Conservation (phyloP, 2,888 invertebrate species). For the Drosophila emarginata region DNA sequence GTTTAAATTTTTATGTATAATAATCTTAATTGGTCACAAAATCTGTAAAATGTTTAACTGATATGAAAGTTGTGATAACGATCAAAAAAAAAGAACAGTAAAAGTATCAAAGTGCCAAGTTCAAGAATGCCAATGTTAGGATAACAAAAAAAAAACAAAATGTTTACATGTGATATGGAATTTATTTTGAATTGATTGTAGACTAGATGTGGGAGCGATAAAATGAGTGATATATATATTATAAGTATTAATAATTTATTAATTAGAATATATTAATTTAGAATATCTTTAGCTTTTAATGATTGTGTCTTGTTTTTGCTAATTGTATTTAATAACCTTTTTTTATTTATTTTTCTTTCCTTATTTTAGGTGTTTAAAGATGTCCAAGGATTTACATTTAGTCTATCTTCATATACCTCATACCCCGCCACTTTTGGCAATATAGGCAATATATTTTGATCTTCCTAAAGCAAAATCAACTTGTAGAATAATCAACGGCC, state of each 20-base stretch:
- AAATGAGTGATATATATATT: too few relatives aligned
- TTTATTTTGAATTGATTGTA: too few relatives aligned
- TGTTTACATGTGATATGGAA: background rate
- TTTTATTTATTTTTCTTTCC: background rate
- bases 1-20: too few relatives aligned
- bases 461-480: background rate
- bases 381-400: slow-evolving; percentile 29
- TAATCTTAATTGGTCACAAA: too few relatives aligned
- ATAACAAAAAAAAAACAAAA: background rate
- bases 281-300: background rate
- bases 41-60: background rate
- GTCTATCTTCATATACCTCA: slow-evolving; percentile 40
- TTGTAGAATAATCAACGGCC: slow-evolving; percentile 1
- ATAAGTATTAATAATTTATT: too few relatives aligned
- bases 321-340: background rate
- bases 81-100: background rate
- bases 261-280: background rate
- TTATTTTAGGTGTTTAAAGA: slow-evolving; percentile 35
- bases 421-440: slow-evolving; percentile 50
- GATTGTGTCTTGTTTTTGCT: background rate
- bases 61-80: background rate
- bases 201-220: too few relatives aligned
- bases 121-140: background rate
- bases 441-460: slow-evolving; percentile 33
- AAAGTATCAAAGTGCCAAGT: background rate